Evolutionary conservation across 2,797 vertebrate genomes (phyloP), one percentile per base, ranked within the genome.

Genomic region (Echeneis naucrates): DNA sequence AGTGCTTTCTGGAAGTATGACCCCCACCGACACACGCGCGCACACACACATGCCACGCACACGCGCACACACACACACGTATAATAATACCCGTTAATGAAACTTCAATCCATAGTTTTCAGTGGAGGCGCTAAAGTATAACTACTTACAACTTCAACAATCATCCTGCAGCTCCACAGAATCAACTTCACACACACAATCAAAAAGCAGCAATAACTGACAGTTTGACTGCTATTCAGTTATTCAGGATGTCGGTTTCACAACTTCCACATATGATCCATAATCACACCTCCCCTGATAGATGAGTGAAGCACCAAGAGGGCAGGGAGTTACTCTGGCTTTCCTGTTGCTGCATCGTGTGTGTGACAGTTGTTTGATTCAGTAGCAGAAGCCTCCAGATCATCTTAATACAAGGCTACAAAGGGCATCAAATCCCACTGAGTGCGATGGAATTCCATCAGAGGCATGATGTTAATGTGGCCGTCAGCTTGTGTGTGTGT

Each of bases 301-400:
- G 80, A 71, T 80, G 60, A 76, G 27, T 35, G 23, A 57, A 26
- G 68, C 27, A 21, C 21, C 32, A 27, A 23, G 51, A 7, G 38
- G 45, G 51, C 16, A 27, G 68, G 44, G 27, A 52, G 73, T 24
- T 30, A 24, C 58, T 26, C 32, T 8, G 47, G 56, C 32, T 57
- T 42, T 47, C 72, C 59, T 56, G 80, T 66, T 75, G 64, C 66
- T 16, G 68, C 68, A 67, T 57, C 68, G 62, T 54, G 24, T 66
- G 54, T 40, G 70, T 47, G 58, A 72, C 71, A 80, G 68, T 72
- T 71, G 74, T 85, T 86, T 86, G 62, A 88, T 83, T 78, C 47
- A 50, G 68, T 56, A 45, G 70, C 73, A 72, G 66, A 77, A 80
- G 66, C 56, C 62, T 66, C 56, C 10, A 54, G 66, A 79, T 80